Evolutionary conservation across 2,888 invertebrate genomes (phyloP), one percentile per base, ranked within the genome.

Genomic region (Smittia aterrima): DNA sequence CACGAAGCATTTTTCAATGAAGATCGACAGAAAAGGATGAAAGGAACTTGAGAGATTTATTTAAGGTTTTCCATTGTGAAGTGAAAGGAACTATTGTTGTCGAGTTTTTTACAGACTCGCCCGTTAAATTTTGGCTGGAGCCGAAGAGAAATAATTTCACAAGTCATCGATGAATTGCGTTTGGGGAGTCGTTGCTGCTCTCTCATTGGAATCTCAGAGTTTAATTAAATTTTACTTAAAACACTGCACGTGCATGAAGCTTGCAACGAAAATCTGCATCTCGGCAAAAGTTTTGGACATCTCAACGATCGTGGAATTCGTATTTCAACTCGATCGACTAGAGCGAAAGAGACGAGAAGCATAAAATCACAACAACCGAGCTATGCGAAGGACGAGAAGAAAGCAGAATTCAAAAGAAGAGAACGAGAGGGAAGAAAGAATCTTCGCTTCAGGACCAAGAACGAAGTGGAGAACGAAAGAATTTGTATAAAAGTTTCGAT

Each of bases 401-500:
- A 54, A 70, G 16, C 22, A 18, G 22, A 67, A 18, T 13, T 1
- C 0, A 41, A 6, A 9, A 67, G 6, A 32, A 67, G 41, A 20
- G 47, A 41, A n/a, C 40, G 41, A 67, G 24, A 41, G 11, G 24
- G 3, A 6, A 40, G 25, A 22, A 41, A 41, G 47, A 67, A 20
- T 41, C 27, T 25, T 41, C 27, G 18, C 16, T 11, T n/a, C 22
- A 67, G 67, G 67, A 67, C 67, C 67, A 41, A 68, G 47, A 47
- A n/a, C 47, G 47, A 47, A 47, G 16, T 9, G 38, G 9, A 66
- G 66, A 68, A 68, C 41, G 40, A 6, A 25, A 54, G 9, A 13
- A 41, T 25, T 9, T 25, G 72, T 72, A 72, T 72, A 72, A 72
- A 72, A 62, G 13, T n/a, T 18, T 20, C 62, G 24, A 16, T 38